Conservation (phyloP, 2,113 vertebrate genomes). For the Aspidoscelis tigris region DNA sequence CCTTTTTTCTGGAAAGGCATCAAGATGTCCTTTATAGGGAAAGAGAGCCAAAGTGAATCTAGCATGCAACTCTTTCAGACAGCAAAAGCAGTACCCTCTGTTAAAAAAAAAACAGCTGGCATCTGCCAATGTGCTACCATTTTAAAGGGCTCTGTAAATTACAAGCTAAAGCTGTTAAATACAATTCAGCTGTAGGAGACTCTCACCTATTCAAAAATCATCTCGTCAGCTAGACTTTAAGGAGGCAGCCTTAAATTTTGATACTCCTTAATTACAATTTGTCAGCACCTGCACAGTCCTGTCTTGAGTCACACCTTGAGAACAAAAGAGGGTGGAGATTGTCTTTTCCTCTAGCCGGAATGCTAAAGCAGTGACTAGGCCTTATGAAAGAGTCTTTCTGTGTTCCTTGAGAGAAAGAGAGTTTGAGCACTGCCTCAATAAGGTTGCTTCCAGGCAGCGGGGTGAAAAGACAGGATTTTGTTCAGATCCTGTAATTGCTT, state of each 20-base stretch:
- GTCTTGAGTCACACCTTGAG: slow-evolving; percentile 68
- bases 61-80: slow-evolving; percentile 34
- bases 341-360: slow-evolving; percentile 69
- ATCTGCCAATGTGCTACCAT: slow-evolving; percentile 59
- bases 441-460: slow-evolving; percentile 26
- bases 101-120: slow-evolving; percentile 50
- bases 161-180: slow-evolving; percentile 15
- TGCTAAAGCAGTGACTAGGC: slow-evolving; percentile 61
- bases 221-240: slow-evolving; percentile 58
- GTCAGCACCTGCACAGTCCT: slow-evolving; percentile 75
- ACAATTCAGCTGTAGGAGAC: slow-evolving; percentile 42
- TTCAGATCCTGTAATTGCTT: no score
- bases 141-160: slow-evolving; percentile 54
- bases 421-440: slow-evolving; percentile 12
- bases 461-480: slow-evolving; percentile 1
- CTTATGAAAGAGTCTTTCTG: slow-evolving; percentile 51
- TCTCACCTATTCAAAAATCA: slow-evolving; percentile 47
- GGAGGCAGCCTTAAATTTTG: slow-evolving; percentile 39
- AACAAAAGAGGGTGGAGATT: slow-evolving; percentile 69
- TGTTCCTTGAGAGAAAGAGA: slow-evolving; percentile 49
- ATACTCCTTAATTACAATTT: slow-evolving; percentile 63
- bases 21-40: slow-evolving; percentile 42
- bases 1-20: slow-evolving; percentile 46
- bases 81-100: slow-evolving; percentile 48
- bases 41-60: slow-evolving; percentile 56